Evolutionary conservation across 2,888 invertebrate species (phyloP).

Genomic region (Apamea epomidion): DNA sequence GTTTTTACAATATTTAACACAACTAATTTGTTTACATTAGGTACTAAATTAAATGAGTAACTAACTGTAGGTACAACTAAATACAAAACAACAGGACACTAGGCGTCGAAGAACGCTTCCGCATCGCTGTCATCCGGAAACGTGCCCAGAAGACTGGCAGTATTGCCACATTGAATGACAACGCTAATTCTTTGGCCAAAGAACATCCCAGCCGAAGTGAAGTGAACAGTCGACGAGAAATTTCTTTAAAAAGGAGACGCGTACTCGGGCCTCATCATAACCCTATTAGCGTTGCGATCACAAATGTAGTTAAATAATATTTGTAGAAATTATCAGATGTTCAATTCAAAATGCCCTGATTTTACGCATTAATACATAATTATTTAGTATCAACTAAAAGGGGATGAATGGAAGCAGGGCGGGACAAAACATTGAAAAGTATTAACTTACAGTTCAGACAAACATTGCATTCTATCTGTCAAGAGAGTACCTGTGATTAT

Average conservation of each 20-base stretch:
- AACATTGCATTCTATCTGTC: not conserved
- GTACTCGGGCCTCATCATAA: not conserved
- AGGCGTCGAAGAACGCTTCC: not conserved
- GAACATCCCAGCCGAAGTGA: not conserved
- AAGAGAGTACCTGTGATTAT: not conserved
- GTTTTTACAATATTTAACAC: not conserved
- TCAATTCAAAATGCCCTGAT: not conserved
- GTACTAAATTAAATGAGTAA: not conserved
- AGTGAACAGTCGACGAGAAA: not conserved
- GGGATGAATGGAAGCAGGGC: not conserved
- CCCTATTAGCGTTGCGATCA: too few species aligned
- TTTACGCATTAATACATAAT: not conserved
- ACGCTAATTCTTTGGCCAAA: not conserved
- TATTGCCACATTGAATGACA: not conserved
- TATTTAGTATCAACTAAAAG: not conserved
- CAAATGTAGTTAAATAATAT: not conserved
- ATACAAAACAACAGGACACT: not conserved
- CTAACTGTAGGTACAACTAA: not conserved
- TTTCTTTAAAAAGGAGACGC: not conserved
- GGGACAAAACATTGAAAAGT: not conserved
- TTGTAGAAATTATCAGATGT: not conserved
- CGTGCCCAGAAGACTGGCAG: not conserved
- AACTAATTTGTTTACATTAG: not conserved
- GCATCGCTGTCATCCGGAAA: not conserved
- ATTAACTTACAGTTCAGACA: not conserved